Evolutionary conservation across 2,797 vertebrate species (phyloP).

Genomic region (Pelobates cultripes): DNA sequence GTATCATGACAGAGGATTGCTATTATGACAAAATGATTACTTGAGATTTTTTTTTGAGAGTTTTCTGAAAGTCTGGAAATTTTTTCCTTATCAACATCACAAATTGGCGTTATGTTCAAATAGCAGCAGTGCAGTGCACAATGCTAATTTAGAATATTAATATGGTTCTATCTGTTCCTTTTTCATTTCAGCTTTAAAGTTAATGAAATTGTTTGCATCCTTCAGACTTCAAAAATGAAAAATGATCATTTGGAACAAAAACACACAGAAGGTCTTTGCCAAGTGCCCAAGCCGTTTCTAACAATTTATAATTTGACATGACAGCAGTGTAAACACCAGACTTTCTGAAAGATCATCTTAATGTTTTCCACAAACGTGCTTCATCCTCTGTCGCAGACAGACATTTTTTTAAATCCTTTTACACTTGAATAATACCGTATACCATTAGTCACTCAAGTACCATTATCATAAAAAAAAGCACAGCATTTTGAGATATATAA

Average conservation of each 20-base stretch:
- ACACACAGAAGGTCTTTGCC: slow-evolving; percentile 9
- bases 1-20: too few relatives aligned
- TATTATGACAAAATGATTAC: too few relatives aligned
- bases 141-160: slow-evolving; percentile 24
- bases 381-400: slow-evolving; percentile 18
- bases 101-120: slow-evolving; percentile 23
- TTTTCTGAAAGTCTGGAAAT: slow-evolving; percentile 16
- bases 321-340: slow-evolving; percentile 22
- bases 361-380: slow-evolving; percentile 32
- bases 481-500: not conserved
- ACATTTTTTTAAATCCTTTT: slow-evolving; percentile 35
- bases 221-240: slow-evolving; percentile 33
- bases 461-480: slow-evolving; percentile 11
- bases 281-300: slow-evolving; percentile 30
- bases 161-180: slow-evolving; percentile 6
- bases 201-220: slow-evolving; percentile 47
- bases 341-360: slow-evolving; percentile 30
- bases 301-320: slow-evolving; percentile 38
- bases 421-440: slow-evolving; percentile 32
- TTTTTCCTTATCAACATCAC: slow-evolving; percentile 14
- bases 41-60: too few relatives aligned
- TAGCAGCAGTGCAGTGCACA: not conserved
- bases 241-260: slow-evolving; percentile 30
- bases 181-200: slow-evolving; percentile 11
- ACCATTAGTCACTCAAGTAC: slow-evolving; percentile 27